A percentile compares a stretch with the other conserved stretches of the same genome.
These are phyloP conservation scores for Synaphobranchus kaupii DNA, from an alignment of 2,797 vertebrate genomes.

Conservation along the genomic window DNA sequence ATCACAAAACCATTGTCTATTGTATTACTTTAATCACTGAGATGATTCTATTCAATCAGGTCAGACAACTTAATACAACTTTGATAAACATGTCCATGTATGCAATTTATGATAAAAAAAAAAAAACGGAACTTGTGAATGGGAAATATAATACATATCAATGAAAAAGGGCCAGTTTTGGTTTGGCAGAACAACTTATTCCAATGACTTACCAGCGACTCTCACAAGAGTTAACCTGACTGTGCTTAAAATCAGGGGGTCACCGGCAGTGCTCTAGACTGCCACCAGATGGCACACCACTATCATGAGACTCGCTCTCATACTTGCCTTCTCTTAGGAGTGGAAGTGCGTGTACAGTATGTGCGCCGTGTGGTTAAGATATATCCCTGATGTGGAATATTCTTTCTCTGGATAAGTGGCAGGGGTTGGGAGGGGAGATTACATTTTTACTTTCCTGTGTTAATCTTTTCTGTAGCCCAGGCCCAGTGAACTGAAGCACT, in stretches of 20 bases:
- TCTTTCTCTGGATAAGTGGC: background rate
- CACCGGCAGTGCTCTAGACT: background rate
- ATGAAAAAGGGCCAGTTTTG: background rate
- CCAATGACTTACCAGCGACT: background rate
- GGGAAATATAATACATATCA: background rate
- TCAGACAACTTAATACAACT: background rate
- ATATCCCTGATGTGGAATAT: background rate
- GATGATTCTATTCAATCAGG: background rate
- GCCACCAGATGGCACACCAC: slow-evolving; percentile 12
- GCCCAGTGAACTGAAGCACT: background rate
- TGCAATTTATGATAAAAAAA: background rate
- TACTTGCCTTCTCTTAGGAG: background rate
- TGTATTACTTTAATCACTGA: background rate
- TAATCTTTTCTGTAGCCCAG: background rate
- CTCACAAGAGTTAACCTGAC: background rate
- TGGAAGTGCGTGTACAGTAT: background rate
- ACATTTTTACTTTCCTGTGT: background rate
- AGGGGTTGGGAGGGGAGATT: background rate
- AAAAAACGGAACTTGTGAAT: background rate
- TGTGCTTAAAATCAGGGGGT: background rate
- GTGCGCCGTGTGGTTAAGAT: too few species aligned
- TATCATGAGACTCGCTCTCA: background rate
- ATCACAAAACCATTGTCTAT: slow-evolving; percentile 3
- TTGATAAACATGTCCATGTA: background rate
- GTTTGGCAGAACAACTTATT: background rate